phyloP scores from a whole-genome alignment of 2,797 vertebrate genomes.

The Gymnoscopelus microlampas region DNA sequence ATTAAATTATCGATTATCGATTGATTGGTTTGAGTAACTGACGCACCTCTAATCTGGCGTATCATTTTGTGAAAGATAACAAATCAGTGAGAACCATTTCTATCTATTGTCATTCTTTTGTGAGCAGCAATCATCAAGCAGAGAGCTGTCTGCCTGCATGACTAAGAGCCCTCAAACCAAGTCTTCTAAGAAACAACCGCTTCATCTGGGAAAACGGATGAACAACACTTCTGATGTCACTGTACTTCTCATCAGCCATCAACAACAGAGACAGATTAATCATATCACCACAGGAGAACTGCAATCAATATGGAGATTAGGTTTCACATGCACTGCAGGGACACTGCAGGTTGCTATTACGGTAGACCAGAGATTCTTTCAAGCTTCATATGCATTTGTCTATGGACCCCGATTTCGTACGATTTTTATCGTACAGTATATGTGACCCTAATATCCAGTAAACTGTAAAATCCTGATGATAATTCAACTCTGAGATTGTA shows the following conservation, averaged over 20 bases:
- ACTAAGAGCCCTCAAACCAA: conserved; percentile 24
- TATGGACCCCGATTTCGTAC: no score
- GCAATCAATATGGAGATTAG: conserved; percentile 62
- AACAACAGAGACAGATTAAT: conserved; percentile 59
- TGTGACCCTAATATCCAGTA: no score
- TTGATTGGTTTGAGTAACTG: no score
- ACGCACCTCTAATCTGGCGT: no score
- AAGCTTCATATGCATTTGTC: no score
- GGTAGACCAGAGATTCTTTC: conserved; percentile 15
- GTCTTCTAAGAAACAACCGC: conserved; percentile 28
- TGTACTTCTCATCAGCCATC: conserved; percentile 52
- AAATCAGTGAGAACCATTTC: no score
- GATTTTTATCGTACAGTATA: no score
- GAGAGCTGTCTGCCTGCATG: not conserved
- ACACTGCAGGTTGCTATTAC: conserved; percentile 24
- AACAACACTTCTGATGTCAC: conserved; percentile 66
- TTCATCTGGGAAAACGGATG: conserved; percentile 56
- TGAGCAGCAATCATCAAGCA: not conserved
- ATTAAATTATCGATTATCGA: no score
- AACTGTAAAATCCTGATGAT: no score
- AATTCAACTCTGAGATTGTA: no score
- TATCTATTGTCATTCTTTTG: no score
- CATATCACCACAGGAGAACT: conserved; percentile 52
- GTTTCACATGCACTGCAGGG: conserved; percentile 39
- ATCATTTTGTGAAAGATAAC: no score